These are phyloP conservation scores for Andrena chrysosceles DNA, from an alignment of 2,888 invertebrate genomes.

Conservation along the genomic window DNA sequence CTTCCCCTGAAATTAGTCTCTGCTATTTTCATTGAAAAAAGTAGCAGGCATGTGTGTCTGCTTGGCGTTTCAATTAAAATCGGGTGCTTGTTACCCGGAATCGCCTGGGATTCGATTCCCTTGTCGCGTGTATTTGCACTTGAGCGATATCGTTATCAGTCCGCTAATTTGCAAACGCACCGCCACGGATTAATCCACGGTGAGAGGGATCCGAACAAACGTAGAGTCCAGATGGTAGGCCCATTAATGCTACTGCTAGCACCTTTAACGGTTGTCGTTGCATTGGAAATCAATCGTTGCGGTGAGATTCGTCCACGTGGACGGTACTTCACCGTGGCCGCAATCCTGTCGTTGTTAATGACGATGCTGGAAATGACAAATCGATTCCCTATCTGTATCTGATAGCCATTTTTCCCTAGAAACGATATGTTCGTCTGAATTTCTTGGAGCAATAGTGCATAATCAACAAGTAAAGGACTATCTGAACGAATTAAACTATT, in stretches of 20 bases:
- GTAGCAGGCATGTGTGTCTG: background rate
- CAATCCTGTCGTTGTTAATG: background rate
- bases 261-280: background rate
- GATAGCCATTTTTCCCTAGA: background rate
- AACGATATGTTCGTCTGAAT: background rate
- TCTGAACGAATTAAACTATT: conserved; percentile 22
- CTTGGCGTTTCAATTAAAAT: background rate
- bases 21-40: background rate
- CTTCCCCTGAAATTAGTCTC: background rate
- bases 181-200: background rate
- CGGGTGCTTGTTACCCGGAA: background rate
- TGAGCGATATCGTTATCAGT: background rate
- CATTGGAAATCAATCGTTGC: conserved; percentile 43
- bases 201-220: conserved; percentile 1
- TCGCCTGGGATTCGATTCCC: background rate
- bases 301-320: background rate
- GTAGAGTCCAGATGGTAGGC: background rate
- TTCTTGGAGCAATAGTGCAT: background rate
- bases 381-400: conserved; percentile 8
- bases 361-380: background rate
- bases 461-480: too few species aligned
- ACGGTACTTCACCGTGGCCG: background rate
- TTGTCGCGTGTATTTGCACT: background rate
- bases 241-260: background rate
- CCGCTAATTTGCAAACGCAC: conserved; percentile 13